Base-by-base conservation (phyloP, 2,797 vertebrate species). In the Hydrophis major region DNA sequence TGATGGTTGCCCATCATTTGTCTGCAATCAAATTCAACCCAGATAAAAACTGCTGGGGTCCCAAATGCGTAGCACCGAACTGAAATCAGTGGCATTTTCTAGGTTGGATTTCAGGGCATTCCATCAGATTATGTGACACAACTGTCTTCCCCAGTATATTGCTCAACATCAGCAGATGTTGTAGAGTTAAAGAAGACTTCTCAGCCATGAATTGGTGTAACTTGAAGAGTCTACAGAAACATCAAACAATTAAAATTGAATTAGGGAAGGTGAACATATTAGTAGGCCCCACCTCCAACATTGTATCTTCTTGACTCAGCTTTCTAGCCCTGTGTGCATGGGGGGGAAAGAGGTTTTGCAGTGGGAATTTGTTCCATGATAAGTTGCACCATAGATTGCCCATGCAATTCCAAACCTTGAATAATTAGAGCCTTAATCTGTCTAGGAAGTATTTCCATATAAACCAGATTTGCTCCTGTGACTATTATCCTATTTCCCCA, bases 1-100 rank as follows among this genome's bases (percentile, higher is more conserved):
- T 92, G 92, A 94, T 89, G 92, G 92, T 86, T 69, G 42, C 53
- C 74, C 60, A 69, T 91, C 42, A 60, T 42, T 60, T 88, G 86
- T 63, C 28, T 27, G 10, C 8, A 90, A 83, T 60, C 91, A 92
- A 89, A 94, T 89, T 57, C 69, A 86, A 12, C 50, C 18, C 4
- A n/a, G 12, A 47, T 90, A 42, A 56, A 94, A 92, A 63, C 47
- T 37, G 32, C 56, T 88, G 25, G 32, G 78, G 53, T 3, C 92
- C 32, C 89, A 86, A 22, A 2, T 20, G 32, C 28, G 22, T 86
- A 59, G 50, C 66, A 89, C 18, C 14, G 27, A 86, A 88, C 50
- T 66, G 50, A 66, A 86, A 92, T 86, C 86, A 88, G 50, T 92
- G 59, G 1, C 55, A 87, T 74, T 78, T 56, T 60, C 42, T 87